Evolutionary conservation across 2,888 invertebrate species (phyloP).

Genomic region (Minunthozetes semirufus): DNA sequence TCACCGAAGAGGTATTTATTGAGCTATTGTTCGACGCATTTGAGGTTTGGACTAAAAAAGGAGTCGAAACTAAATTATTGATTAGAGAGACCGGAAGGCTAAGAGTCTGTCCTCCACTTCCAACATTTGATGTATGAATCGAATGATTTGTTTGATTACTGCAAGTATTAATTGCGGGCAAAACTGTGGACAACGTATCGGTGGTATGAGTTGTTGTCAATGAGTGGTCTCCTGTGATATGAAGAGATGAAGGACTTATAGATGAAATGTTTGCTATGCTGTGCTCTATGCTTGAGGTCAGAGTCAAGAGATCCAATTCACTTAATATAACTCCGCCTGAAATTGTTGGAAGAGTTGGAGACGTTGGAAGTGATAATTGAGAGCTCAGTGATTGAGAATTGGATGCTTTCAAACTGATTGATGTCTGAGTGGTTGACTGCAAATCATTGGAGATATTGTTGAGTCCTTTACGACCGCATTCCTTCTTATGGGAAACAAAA

Average conservation of each 20-base stretch:
- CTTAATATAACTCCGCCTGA: constrained; percentile 37
- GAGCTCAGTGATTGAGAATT: constrained; percentile 3
- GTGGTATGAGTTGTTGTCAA: background rate
- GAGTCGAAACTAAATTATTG: constrained; percentile 39
- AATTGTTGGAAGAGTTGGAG: constrained; percentile 7
- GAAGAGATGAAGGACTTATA: constrained; percentile 33
- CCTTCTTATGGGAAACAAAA: constrained; percentile 58
- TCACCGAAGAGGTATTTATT: constrained; percentile 19
- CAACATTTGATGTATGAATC: background rate
- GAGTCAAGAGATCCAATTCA: constrained; percentile 43
- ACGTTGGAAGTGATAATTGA: constrained; percentile 3
- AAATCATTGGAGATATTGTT: background rate
- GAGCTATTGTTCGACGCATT: constrained; percentile 3
- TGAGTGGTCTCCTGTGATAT: constrained; percentile 27
- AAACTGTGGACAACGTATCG: constrained; percentile 9
- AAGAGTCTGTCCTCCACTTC: constrained; percentile 33
- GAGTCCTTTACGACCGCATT: constrained; percentile 42
- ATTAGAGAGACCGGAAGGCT: constrained; percentile 38
- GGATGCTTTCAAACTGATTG: background rate
- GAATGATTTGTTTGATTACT: background rate
- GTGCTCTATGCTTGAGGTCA: constrained; percentile 38
- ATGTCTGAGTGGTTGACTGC: background rate
- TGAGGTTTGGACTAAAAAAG: constrained; percentile 38
- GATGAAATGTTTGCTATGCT: constrained; percentile 35
- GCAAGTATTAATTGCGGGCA: background rate